phyloP scores from a whole-genome alignment of 2,113 vertebrate species.

The Serinus canaria region DNA sequence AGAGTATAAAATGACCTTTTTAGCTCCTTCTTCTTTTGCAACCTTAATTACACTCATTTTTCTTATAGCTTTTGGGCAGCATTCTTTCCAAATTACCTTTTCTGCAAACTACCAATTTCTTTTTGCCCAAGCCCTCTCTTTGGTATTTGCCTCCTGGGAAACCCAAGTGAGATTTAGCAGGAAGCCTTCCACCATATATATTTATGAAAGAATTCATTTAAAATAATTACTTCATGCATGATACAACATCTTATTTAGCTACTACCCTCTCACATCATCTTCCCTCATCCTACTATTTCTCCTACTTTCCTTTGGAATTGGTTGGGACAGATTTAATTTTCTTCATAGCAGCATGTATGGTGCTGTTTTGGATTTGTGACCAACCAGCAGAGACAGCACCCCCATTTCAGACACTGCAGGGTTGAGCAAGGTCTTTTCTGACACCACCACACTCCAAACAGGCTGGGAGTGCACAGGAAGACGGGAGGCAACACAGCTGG shows the following conservation, averaged over 20 bases:
- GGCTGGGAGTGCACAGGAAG: neutral
- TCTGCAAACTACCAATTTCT: neutral
- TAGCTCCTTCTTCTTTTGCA: neutral
- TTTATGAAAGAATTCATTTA: neutral
- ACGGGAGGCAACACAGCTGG: neutral
- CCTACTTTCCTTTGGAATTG: neutral
- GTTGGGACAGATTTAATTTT: neutral
- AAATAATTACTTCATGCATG: neutral
- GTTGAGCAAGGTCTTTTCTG: neutral
- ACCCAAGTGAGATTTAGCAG: neutral
- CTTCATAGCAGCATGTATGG: neutral
- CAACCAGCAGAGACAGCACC: accelerated
- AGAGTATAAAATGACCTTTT: neutral
- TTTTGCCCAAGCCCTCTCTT: neutral
- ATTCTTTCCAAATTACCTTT: neutral
- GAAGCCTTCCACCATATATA: neutral
- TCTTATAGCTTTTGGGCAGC: neutral
- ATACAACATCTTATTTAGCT: neutral
- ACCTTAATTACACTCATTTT: neutral
- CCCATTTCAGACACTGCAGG: neutral
- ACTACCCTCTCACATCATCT: neutral
- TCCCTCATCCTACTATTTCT: neutral
- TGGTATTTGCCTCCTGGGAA: neutral
- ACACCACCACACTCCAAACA: accelerated
- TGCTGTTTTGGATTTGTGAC: neutral